Evolutionary conservation across 2,113 vertebrate species (phyloP).

Genomic region (Sturnus vulgaris): DNA sequence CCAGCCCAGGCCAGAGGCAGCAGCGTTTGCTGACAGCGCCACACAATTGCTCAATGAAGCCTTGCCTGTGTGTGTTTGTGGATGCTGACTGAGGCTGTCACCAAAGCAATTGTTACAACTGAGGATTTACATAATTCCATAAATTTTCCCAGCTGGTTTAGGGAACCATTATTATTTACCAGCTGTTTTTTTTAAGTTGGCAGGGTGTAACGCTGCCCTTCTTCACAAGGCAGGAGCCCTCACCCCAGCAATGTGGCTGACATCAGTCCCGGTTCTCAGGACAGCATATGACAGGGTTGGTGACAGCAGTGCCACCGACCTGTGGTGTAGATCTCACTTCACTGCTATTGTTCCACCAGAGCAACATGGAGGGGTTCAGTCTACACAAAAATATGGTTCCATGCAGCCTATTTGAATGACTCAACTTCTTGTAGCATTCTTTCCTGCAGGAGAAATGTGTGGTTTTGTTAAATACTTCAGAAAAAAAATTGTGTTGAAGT

Average conservation of each 20-base stretch:
- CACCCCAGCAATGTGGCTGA: not conserved
- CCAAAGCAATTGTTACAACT: not conserved
- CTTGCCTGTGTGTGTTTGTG: fast-evolving
- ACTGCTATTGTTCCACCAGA: not conserved
- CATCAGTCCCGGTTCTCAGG: fast-evolving
- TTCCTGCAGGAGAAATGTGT: not conserved
- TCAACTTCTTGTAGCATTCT: not conserved
- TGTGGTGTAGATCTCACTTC: not conserved
- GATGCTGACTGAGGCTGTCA: not conserved
- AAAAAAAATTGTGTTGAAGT: not conserved
- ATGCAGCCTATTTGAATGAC: not conserved
- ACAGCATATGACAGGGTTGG: fast-evolving
- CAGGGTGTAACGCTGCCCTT: fast-evolving
- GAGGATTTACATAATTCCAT: not conserved
- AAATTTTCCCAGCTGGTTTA: not conserved
- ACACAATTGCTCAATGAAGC: not conserved
- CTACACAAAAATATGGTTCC: not conserved
- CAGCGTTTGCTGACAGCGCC: not conserved
- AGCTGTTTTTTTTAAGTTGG: fast-evolving
- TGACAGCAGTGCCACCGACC: not conserved
- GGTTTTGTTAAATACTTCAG: not conserved
- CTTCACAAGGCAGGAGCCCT: not conserved
- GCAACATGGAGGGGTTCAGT: not conserved
- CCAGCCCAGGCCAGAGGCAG: not conserved
- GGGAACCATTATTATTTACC: not conserved